Percentiles rank a stretch among this genome's conserved stretches.
These are phyloP conservation scores for Limnothrissa miodon DNA, from an alignment of 2,113 vertebrate species.

Conservation along the genomic window DNA sequence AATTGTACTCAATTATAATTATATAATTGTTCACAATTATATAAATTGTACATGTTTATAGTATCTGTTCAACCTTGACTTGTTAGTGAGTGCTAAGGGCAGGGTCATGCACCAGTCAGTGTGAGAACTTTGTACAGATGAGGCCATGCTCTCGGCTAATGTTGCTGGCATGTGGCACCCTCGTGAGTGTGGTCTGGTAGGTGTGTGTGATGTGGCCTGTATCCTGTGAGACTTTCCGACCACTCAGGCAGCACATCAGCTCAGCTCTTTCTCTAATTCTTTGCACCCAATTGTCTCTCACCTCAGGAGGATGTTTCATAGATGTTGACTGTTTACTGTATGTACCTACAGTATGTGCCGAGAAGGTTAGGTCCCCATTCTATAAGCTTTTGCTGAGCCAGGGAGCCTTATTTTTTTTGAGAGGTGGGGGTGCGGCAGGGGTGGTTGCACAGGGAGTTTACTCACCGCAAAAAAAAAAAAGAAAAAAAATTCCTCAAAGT, in stretches of 20 bases:
- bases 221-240: constrained; percentile 11
- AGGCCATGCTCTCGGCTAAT: neutral
- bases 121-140: neutral
- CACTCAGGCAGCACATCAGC: neutral
- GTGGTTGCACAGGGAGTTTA: constrained; percentile 64
- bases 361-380: constrained; percentile 30
- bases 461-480: constrained; percentile 44
- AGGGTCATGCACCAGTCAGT: neutral
- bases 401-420: constrained; percentile 61
- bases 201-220: constrained; percentile 13
- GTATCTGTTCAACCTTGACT: neutral
- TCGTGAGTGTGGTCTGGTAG: neutral
- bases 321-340: neutral
- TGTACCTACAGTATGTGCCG: constrained; percentile 23
- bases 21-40: neutral
- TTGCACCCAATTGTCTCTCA: neutral
- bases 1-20: no score
- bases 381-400: constrained; percentile 68
- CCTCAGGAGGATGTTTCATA: neutral
- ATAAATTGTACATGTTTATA: neutral
- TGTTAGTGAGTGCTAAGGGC: neutral
- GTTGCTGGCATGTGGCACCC: constrained; percentile 35
- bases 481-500: constrained; percentile 70
- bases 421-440: constrained; percentile 54
- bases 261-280: neutral